Base-by-base conservation (phyloP, 2,113 vertebrate species). In the Nothocercus nigrocapillus region DNA sequence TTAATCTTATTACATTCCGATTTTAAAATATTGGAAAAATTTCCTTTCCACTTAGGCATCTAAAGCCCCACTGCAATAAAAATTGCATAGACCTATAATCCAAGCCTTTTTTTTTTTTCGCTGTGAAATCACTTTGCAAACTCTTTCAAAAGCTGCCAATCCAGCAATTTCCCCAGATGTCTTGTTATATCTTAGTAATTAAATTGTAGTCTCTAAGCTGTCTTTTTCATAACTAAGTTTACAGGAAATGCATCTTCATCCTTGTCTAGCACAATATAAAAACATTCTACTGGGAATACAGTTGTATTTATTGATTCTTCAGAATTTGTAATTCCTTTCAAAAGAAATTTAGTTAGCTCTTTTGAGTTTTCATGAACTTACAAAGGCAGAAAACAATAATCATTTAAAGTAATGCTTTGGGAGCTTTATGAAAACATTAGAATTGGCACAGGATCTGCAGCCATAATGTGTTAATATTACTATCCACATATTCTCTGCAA, bases 291-390 rank as follows among this genome's bases (percentile, higher is more conserved):
- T 93, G 95, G 83, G 91, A 97, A 89, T 95, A 80, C n/a, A 70
- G 40, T 88, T 94, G 61, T 92, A 90, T 89, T 93, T 94, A 96
- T 96, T 94, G 94, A 94, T 95, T 93, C 91, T 93, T 94, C 81
- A 89, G 81, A 89, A 96, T 93, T 79, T 96, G 36, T 95, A 92
- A 89, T 82, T 93, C 49, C n/a, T 95, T 93, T 96, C 70, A 67
- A 89, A 92, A 85, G 9, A 85, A 94, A 79, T 93, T 74, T 84
- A 64, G 32, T 76, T 90, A 80, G 17, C 21, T 85, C 62, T 93
- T 95, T 69, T 89, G 94, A 85, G 85, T 66, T 89, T 86, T 84
- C 83, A 62, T 58, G 34, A 87, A 67, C 70, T 34, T 63, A 67
- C 68, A 44, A 84, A 81, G 67, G 61, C 45, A 86, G 44, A 82